phyloP scores from a whole-genome alignment of 2,888 invertebrate genomes.

The Bembecia ichneumoniformis region DNA sequence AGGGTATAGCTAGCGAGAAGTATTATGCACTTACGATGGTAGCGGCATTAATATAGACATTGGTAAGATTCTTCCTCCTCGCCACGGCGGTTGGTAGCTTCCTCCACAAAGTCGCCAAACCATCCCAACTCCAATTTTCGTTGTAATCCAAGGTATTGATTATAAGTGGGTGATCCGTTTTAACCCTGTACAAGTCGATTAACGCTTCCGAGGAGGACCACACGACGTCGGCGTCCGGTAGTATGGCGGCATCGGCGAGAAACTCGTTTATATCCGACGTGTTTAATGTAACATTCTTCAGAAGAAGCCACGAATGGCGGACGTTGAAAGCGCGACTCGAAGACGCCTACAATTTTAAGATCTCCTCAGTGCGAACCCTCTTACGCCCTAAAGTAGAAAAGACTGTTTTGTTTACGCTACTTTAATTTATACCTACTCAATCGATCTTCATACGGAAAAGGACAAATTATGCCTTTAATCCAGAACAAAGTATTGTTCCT shows the following conservation, averaged over 20 bases:
- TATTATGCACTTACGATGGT: slow-evolving; percentile 31
- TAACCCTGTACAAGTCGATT: slow-evolving; percentile 38
- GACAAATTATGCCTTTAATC: too few relatives aligned
- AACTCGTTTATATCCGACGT: slow-evolving; percentile 15
- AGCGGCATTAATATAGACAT: slow-evolving; percentile 31
- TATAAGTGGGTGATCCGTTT: slow-evolving; percentile 18
- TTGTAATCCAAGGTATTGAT: slow-evolving; percentile 20
- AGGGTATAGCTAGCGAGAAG: not conserved
- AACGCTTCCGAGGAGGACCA: slow-evolving; percentile 28
- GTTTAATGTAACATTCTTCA: slow-evolving; percentile 25
- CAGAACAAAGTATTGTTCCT: too few relatives aligned
- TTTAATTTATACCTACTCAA: too few relatives aligned
- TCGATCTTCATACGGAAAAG: too few relatives aligned
- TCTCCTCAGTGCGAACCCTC: too few relatives aligned
- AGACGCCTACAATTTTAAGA: slow-evolving; percentile 41
- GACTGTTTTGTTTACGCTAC: too few relatives aligned
- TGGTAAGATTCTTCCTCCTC: slow-evolving; percentile 37
- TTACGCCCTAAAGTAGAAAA: too few relatives aligned
- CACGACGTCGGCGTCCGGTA: slow-evolving; percentile 50
- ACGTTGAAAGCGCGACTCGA: slow-evolving; percentile 36
- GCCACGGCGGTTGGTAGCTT: slow-evolving; percentile 27
- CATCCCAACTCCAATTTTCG: slow-evolving; percentile 10
- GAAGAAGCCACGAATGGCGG: slow-evolving; percentile 46
- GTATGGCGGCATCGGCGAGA: slow-evolving; percentile 22
- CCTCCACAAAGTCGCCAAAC: slow-evolving; percentile 25